Evolutionary conservation across 2,888 invertebrate genomes (phyloP), one percentile per base, ranked within the genome.

Genomic region (Thyatira batis): DNA sequence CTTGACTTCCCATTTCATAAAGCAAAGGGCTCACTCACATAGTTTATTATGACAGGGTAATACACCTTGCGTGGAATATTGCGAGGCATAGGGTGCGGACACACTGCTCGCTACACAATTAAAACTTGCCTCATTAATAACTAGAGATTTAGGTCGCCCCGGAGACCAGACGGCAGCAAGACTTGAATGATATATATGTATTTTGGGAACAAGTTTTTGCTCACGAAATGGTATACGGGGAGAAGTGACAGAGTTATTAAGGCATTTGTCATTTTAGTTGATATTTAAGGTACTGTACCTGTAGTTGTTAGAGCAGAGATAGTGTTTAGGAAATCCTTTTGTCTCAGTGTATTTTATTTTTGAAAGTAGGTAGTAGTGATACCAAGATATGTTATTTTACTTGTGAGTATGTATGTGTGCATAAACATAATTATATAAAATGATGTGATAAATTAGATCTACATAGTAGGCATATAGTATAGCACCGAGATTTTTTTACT

Each of bases 71-170:
- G 58, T 60, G 61, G 62, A 17, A 39, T 9, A 17, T 17, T 6
- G n/a, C 58, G 54, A 57, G 59, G 60, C 62, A 58, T 61, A 62
- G 69, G 67, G 69, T 45, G 53, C 49, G 58, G 58, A 67, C 68
- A 66, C 69, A 67, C 66, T 65, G 67, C 55, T 63, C 8, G 64
- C 61, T 53, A 67, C 63, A 84, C 83, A 85, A 84, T 85, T 84
- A 85, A 84, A 85, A 85, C 83, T 85, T 85, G 75, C 61, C 79
- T 82, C 84, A 83, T 85, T 85, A 84, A 84, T 85, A 85, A 84
- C 78, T 72, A 60, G 72, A 78, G 82, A 82, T 83, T 79, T 77
- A 76, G 82, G 82, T 76, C 72, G 74, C 63, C 73, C 5, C 39
- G 8, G 39, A 39, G 39, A 75, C 75, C 64, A 54, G 45, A 50